Evolutionary conservation across 1,140 invertebrate genomes (phyloP).

Genomic region (Penaeus vannamei): DNA sequence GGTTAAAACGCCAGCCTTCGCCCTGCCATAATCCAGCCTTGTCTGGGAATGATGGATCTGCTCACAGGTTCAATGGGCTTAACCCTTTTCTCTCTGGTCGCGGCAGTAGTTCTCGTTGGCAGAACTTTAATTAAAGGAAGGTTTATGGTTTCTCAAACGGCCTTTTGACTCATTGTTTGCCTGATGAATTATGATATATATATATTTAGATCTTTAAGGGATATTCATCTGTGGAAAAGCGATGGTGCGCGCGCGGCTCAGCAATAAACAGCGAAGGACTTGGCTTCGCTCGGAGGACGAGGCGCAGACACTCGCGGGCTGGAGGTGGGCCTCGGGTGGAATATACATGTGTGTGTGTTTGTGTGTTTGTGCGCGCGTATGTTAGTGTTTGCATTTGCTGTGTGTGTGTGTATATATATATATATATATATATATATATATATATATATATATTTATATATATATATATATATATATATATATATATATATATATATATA

Average conservation of each 20-base stretch:
- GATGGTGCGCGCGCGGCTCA: too few species aligned
- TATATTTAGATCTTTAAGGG: too few species aligned
- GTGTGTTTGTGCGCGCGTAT: slow-evolving; percentile 28
- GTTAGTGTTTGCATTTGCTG: not conserved
- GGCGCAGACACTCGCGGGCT: too few species aligned
- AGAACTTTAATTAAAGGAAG: slow-evolving; percentile 43
- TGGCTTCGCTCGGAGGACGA: not conserved
- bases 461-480: too few species aligned
- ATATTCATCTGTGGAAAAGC: too few species aligned
- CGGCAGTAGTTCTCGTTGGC: slow-evolving; percentile 35
- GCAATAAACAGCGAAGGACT: not conserved
- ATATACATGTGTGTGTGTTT: not conserved
- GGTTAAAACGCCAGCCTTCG: not conserved
- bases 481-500: too few species aligned
- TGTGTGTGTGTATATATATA: too few species aligned
- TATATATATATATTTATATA: too few species aligned
- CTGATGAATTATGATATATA: slow-evolving; percentile 20
- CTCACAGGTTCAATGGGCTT: not conserved
- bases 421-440: too few species aligned
- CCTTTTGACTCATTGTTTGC: slow-evolving; percentile 11
- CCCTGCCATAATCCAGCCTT: slow-evolving; percentile 17
- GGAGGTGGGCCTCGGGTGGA: not conserved
- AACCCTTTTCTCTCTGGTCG: not conserved
- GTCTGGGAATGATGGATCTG: slow-evolving; percentile 21
- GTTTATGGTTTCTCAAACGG: slow-evolving; percentile 7